phyloP scores from a whole-genome alignment of 2,888 invertebrate species.

The Orthosia gracilis region DNA sequence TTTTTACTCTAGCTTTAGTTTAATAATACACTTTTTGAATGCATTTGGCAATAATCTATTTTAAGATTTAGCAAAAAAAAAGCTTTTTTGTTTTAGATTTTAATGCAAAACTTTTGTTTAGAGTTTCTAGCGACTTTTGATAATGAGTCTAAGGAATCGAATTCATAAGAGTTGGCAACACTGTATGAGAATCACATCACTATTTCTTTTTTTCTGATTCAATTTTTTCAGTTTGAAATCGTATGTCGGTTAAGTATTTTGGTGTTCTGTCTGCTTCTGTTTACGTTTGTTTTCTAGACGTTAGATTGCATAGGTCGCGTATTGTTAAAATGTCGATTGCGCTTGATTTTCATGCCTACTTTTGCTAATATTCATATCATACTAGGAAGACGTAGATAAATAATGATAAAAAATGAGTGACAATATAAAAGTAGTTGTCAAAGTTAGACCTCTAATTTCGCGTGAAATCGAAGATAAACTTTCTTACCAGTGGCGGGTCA shows the following conservation, averaged over 20 bases:
- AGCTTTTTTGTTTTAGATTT: no score
- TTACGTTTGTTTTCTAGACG: constrained; percentile 61
- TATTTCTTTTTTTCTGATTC: constrained; percentile 38
- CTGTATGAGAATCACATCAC: constrained; percentile 8
- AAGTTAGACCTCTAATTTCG: constrained; percentile 93
- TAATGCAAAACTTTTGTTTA: no score
- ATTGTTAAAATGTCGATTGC: constrained; percentile 49
- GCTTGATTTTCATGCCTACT: constrained; percentile 49
- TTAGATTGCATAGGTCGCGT: constrained; percentile 46
- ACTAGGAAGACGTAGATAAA: constrained; percentile 58
- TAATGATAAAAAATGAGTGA: constrained; percentile 89
- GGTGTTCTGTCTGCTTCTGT: constrained; percentile 66
- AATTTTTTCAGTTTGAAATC: constrained; percentile 77
- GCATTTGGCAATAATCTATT: no score
- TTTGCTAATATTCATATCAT: constrained; percentile 53
- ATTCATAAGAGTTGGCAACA: no score
- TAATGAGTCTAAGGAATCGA: no score
- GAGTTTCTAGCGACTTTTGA: no score
- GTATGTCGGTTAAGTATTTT: constrained; percentile 83
- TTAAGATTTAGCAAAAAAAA: no score
- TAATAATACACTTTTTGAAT: no score
- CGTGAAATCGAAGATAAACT: constrained; percentile 92
- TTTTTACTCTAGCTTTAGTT: no score
- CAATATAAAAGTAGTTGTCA: constrained; percentile 94
- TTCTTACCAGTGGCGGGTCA: constrained; percentile 92